Base-by-base conservation (phyloP, 2,888 invertebrate species). In the Lithophane semibrunnea region DNA sequence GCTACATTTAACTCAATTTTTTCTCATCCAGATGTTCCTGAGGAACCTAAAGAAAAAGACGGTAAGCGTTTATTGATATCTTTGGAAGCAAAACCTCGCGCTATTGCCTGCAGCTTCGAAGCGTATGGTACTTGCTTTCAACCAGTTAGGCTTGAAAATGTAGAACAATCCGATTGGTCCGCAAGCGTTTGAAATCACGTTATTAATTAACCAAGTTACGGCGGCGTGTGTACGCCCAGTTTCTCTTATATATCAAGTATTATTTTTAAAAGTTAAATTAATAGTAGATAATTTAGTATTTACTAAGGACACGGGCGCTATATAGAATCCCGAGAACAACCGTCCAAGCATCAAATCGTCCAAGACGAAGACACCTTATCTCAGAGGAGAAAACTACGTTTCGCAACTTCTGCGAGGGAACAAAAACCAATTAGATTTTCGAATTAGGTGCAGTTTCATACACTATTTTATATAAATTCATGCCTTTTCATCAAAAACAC, bases 11-110 rank as follows among this genome's bases (percentile, higher is more conserved):
- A 13, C 37, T 37, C 37, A 37, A 37, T 37, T 37, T 37, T 37
- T 37, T 37, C 3, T 37, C 1, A 21, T 72, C 9, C 67, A 84
- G 83, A 61, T 84, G 73, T 52, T 44, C 73, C 76, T 8, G 21
- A 68, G 2, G 18, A 64, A 75, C 75, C 12, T 54, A 5, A 56
- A n/a, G n/a, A 16, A 37, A 10, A 18, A 16, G 54, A 58, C 0
- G 66, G 80, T 76, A 68, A 80, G 61, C 12, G 8, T 60, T 60
- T 58, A 16, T 65, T 49, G 21, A 63, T 58, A 0, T 52, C 12
- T 73, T n/a, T 63, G 8, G 5, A n/a, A 44, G 8, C 16, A 24
- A 54, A 75, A 47, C 52, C 29, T 29, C 2, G 1, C 24, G 13
- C 9, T 72, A 29, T 54, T 54, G 44, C n/a, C 29, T 69, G 16